Conservation (phyloP, 2,888 invertebrate genomes). For the Psylliodes chrysocephalus region DNA sequence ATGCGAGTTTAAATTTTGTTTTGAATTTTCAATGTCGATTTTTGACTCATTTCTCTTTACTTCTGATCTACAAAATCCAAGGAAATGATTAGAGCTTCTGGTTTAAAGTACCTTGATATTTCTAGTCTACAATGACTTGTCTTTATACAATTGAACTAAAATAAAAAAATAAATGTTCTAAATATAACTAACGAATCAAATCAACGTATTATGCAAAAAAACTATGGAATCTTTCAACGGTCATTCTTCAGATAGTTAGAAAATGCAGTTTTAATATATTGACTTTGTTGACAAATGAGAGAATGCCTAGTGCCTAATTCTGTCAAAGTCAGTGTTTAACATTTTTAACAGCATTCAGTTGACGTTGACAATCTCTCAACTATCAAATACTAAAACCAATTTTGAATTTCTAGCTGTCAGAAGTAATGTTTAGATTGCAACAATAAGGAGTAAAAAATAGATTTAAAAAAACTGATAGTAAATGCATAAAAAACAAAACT, state of each 20-base stretch:
- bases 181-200: slow-evolving; percentile 26
- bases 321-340: too few relatives aligned
- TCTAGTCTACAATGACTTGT: slow-evolving; percentile 39
- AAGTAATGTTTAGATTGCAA: background rate
- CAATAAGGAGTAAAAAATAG: background rate
- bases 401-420: background rate
- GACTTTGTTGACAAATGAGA: too few relatives aligned
- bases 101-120: slow-evolving; percentile 27
- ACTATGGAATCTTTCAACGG: background rate
- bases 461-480: background rate
- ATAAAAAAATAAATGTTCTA: slow-evolving; percentile 41
- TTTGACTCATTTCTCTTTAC: background rate
- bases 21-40: too few relatives aligned
- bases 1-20: too few relatives aligned
- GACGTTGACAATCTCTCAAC: too few relatives aligned
- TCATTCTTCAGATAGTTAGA: background rate
- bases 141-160: slow-evolving; percentile 49
- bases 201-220: slow-evolving; percentile 15
- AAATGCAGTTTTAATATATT: background rate
- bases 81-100: slow-evolving; percentile 20
- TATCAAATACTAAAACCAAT: too few relatives aligned
- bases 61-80: slow-evolving; percentile 10
- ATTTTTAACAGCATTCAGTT: too few relatives aligned
- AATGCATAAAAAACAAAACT: background rate
- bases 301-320: too few relatives aligned